phyloP scores from a whole-genome alignment of 2,113 vertebrate species.

The Misgurnus mizolepis region DNA sequence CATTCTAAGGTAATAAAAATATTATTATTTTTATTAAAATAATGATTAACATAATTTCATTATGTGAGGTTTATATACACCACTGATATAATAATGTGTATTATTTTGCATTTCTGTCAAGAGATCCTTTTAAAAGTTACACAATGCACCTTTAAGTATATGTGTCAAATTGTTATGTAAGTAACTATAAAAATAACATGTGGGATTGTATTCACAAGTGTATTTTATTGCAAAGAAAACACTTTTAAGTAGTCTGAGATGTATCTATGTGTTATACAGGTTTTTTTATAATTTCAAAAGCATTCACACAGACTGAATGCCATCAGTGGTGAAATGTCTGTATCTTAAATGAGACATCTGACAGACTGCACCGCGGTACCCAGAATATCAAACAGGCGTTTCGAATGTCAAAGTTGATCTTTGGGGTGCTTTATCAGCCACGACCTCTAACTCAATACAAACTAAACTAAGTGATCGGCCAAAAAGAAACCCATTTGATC shows the following conservation, averaged over 20 bases:
- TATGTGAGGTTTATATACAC: no score
- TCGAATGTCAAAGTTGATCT: neutral
- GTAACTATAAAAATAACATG: no score
- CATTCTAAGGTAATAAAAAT: no score
- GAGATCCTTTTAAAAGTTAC: no score
- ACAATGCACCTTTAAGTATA: no score
- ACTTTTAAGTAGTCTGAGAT: neutral
- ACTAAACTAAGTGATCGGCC: conserved; percentile 1
- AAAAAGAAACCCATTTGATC: conserved; percentile 44
- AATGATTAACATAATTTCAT: no score
- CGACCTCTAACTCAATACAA: conserved; percentile 42
- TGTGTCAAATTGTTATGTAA: no score
- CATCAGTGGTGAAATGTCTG: conserved; percentile 1
- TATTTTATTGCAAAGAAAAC: no score
- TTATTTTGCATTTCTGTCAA: no score
- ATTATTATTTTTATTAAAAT: no score
- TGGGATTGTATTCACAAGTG: no score
- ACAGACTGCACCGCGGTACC: neutral
- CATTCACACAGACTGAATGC: neutral
- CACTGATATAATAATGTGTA: no score
- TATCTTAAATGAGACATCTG: conserved; percentile 14
- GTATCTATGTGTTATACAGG: neutral
- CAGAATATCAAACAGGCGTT: conserved; percentile 5
- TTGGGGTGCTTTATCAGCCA: neutral
- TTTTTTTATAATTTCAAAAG: conserved; percentile 20